A percentile compares a stretch with the other conserved stretches of the same genome.
phyloP scores from a whole-genome alignment of 2,797 vertebrate species.

The Sebastes melanostomus region DNA sequence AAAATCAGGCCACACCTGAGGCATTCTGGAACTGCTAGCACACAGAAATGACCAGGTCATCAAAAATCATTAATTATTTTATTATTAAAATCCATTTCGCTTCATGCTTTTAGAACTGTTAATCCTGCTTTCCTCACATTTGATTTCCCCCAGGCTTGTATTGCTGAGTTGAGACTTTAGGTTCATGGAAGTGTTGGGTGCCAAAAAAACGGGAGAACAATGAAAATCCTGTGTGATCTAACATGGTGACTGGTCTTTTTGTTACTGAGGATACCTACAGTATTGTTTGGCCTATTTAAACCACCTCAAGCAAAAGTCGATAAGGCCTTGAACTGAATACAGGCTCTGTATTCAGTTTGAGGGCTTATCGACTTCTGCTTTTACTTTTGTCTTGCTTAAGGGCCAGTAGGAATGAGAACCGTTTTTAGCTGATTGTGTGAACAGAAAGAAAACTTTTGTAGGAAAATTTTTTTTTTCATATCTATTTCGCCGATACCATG shows the following conservation, averaged over 20 bases:
- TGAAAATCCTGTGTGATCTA: not conserved
- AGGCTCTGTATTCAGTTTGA: not conserved
- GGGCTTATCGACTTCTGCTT: not conserved
- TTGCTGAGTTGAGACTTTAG: not conserved
- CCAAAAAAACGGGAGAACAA: not conserved
- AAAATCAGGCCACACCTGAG: conserved; percentile 9
- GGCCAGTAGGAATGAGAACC: not conserved
- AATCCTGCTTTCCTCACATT: not conserved
- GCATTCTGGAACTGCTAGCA: not conserved
- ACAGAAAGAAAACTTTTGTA: not conserved
- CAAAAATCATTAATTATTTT: no score
- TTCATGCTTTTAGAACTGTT: not conserved
- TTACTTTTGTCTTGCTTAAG: not conserved
- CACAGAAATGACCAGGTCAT: not conserved
- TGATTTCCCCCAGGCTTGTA: not conserved
- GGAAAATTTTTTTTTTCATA: not conserved
- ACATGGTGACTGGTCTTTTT: not conserved
- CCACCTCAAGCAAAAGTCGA: not conserved
- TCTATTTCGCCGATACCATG: not conserved
- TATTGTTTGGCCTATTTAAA: not conserved
- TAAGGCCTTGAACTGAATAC: not conserved
- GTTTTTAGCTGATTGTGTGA: not conserved
- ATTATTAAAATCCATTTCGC: not conserved
- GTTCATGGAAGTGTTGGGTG: not conserved
- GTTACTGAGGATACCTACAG: not conserved